Evolutionary conservation across 2,888 invertebrate species (phyloP).

Genomic region (Disparrhopalites patrizii): DNA sequence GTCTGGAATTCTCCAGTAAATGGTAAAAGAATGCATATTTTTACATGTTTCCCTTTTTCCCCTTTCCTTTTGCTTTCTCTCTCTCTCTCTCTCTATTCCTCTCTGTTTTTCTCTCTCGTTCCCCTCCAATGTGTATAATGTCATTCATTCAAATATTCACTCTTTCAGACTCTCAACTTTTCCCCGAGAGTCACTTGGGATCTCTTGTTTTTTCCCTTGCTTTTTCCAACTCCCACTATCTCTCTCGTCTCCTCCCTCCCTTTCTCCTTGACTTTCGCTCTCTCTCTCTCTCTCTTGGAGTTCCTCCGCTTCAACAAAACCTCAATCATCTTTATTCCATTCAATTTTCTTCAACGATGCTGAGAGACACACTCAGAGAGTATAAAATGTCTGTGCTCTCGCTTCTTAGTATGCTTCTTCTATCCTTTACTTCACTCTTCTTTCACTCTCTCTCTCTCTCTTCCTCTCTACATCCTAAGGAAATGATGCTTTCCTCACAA

Average conservation of each 20-base stretch:
- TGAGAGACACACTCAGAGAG: neutral
- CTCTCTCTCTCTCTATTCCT: too few relatives aligned
- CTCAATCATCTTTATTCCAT: slow-evolving; percentile 24
- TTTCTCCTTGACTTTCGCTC: neutral
- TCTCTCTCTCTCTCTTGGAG: slow-evolving; percentile 3
- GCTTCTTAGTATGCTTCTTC: too few relatives aligned
- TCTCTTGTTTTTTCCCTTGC: neutral
- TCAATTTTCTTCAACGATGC: slow-evolving; percentile 15
- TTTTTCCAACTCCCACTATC: neutral
- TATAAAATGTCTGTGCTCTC: too few relatives aligned
- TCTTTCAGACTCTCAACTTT: slow-evolving; percentile 16
- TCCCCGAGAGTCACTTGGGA: slow-evolving; percentile 7
- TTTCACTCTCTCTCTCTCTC: neutral
- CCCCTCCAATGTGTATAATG: slow-evolving; percentile 18
- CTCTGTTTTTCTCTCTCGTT: too few relatives aligned
- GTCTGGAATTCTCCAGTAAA: slow-evolving; percentile 1
- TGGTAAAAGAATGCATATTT: slow-evolving; percentile 1
- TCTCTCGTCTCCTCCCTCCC: neutral
- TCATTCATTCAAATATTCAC: slow-evolving; percentile 32
- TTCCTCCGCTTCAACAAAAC: neutral
- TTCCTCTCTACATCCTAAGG: neutral
- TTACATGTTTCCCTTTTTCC: too few relatives aligned
- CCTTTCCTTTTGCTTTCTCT: too few relatives aligned
- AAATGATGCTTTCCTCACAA: too few relatives aligned
- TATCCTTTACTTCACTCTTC: too few relatives aligned